Base-by-base conservation (phyloP, 2,113 vertebrate species). In the Butorides virescens region DNA sequence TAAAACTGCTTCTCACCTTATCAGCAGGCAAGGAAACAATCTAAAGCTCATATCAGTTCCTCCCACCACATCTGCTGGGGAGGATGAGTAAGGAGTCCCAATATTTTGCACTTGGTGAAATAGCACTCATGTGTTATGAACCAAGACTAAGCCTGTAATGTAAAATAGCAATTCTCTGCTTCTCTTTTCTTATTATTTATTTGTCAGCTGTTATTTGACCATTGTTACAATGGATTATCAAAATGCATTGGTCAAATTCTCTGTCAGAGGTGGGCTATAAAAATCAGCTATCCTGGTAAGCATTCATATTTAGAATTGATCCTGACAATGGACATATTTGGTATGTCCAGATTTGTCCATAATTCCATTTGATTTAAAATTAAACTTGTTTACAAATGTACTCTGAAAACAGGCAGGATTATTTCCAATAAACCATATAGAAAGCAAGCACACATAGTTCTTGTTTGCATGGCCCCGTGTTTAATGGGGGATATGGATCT, bases 181-280 rank as follows among this genome's bases (percentile, higher is more conserved):
- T 97, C 58, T 88, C 52, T 73, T 78, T 93, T 72, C 15, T 62
- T 95, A n/a, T 71, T 77, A 77, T 53, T 91, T 76, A 63, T 70
- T 63, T 87, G 36, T 82, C 14, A 3, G 10, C 17, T 92, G 29
- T 59, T 59, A 76, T 34, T 34, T 80, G 65, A 88, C 46, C 23
- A 87, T 39, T 77, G 50, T 86, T 32, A 78, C 8, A 36, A 61
- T 10, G 13, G 16, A 74, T 80, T 67, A 76, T 52, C 21, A 83
- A 75, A 93, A 42, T 18, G 39, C 10, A 62, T 53, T 26, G 4
- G 30, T 83, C n/a, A 73, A 79, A 62, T 72, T 58, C 61, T 63
- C 49, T 70, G 30, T 25, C 44, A 47, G 50, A 70, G 7, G 7
- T 20, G 10, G 11, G 22, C 29, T 75, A 58, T 32, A 88, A 47